These are phyloP conservation scores for Atherinomorus stipes DNA, from an alignment of 2,113 vertebrate species.

Conservation along the genomic window DNA sequence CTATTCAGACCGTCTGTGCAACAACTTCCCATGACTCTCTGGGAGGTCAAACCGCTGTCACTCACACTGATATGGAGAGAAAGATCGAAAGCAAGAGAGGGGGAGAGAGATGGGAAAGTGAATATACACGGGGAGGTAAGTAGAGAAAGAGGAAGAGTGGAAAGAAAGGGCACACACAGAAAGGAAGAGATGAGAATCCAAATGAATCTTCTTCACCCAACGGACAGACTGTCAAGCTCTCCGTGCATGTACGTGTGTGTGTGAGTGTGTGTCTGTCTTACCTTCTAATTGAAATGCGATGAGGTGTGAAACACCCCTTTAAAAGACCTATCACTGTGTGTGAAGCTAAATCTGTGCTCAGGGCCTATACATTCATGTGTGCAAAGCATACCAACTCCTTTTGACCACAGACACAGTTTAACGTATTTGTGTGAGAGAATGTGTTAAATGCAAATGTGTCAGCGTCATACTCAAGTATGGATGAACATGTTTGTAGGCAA, in stretches of 20 bases:
- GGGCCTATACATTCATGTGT: constrained; percentile 33
- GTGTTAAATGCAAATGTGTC: constrained; percentile 26
- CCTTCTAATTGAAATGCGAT: constrained; percentile 82
- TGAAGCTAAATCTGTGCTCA: constrained; percentile 63
- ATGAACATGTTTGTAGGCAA: constrained; percentile 44
- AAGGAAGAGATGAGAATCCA: constrained; percentile 79
- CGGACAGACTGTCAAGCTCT: constrained; percentile 72
- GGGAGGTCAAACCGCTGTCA: constrained; percentile 77
- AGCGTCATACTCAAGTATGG: background rate
- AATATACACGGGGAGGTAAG: constrained; percentile 56
- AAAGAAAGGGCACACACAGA: constrained; percentile 70
- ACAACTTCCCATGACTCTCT: constrained; percentile 68
- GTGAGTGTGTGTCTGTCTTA: constrained; percentile 61
- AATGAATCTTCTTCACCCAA: constrained; percentile 80
- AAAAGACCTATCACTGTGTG: constrained; percentile 76
- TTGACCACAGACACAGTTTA: constrained; percentile 36
- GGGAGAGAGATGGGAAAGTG: constrained; percentile 42
- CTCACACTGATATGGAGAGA: constrained; percentile 73
- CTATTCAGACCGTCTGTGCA: constrained; percentile 57
- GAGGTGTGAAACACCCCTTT: constrained; percentile 81
- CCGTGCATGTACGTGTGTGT: constrained; percentile 31
- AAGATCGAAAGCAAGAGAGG: constrained; percentile 39
- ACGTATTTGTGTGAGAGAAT: constrained; percentile 5
- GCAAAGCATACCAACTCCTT: constrained; percentile 60
- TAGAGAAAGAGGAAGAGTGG: constrained; percentile 57